A percentile compares a stretch with the other conserved stretches of the same genome.
Evolutionary conservation across 2,888 invertebrate species (phyloP).

Genomic region (Ellobium chinense): DNA sequence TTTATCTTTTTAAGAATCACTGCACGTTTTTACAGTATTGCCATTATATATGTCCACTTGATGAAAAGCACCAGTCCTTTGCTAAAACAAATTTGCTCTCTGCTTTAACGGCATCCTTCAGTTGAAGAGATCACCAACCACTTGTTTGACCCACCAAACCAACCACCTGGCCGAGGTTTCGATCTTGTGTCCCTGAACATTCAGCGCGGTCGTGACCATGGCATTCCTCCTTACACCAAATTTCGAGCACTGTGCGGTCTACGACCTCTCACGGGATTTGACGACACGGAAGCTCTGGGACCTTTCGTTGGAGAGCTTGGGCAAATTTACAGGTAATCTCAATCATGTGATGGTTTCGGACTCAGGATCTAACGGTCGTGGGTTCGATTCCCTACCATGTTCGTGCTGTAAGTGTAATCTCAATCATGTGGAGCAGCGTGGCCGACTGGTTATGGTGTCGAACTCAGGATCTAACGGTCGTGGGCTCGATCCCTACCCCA

Average conservation of each 20-base stretch:
- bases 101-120: too few species aligned
- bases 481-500: too few species aligned
- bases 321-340: constrained; percentile 10
- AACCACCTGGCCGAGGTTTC: not conserved
- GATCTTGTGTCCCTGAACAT: constrained; percentile 31
- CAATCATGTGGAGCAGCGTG: not conserved
- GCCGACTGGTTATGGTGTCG: too few species aligned
- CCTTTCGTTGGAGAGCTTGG: not conserved
- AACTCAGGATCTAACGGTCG: too few species aligned
- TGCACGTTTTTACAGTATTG: too few species aligned
- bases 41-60: not conserved
- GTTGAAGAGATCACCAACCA: constrained; percentile 10
- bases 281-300: constrained; percentile 22
- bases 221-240: constrained; percentile 10
- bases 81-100: too few species aligned
- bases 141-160: constrained; percentile 15
- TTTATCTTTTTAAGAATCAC: not conserved
- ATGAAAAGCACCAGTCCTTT: too few species aligned
- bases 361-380: too few species aligned
- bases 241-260: constrained; percentile 5
- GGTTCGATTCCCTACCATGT: too few species aligned
- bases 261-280: constrained; percentile 4
- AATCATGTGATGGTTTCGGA: too few species aligned
- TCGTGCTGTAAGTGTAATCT: too few species aligned
- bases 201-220: constrained; percentile 19